Evolutionary conservation across 1,140 invertebrate species (phyloP), one percentile per base, ranked within the genome.

Genomic region (Neomicropteryx cornuta): DNA sequence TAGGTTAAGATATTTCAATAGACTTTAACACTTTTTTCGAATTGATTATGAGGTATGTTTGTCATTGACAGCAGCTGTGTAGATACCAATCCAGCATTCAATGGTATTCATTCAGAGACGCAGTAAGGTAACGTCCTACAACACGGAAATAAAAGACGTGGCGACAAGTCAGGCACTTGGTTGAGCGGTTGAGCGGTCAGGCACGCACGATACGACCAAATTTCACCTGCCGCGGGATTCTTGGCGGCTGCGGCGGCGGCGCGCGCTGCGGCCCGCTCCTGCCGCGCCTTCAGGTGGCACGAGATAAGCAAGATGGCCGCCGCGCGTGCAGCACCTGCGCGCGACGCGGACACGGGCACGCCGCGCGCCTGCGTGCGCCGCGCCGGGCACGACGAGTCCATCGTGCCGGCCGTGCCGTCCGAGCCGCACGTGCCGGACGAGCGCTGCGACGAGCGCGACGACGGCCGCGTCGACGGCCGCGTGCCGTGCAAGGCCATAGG

Each of bases 251-350:
- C n/a, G n/a, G n/a, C n/a, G n/a, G n/a, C n/a, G 56, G 57, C 56
- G 60, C 58, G 58, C 57, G 60, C 60, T 56, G 60, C 62, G 56
- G 48, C 65, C 60, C 44, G 60, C 49, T 55, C 50, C 53, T 55
- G 59, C 55, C 57, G 33, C 37, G 73, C 70, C 63, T 72, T 68
- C 53, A 81, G 75, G 69, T 83, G 82, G 70, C 80, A 84, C 71
- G 83, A 86, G 72, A 86, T 84, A 70, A 87, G 80, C 80, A 87
- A 83, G 78, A 87, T 85, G 79, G 83, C 83, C 62, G 83, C 83
- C 67, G 81, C 76, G 62, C 83, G 79, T 65, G 83, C 83, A 75
- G 83, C 83, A 83, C 83, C 83, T 86, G 82, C 81, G 68, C 83
- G 75, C 49, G 81, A 83, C 45, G 80, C 75, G 47, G 79, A 76